A percentile compares a stretch with the other conserved stretches of the same genome.
These are phyloP conservation scores for Linurgus olivaceus DNA, from an alignment of 2,797 vertebrate genomes.

Conservation along the genomic window DNA sequence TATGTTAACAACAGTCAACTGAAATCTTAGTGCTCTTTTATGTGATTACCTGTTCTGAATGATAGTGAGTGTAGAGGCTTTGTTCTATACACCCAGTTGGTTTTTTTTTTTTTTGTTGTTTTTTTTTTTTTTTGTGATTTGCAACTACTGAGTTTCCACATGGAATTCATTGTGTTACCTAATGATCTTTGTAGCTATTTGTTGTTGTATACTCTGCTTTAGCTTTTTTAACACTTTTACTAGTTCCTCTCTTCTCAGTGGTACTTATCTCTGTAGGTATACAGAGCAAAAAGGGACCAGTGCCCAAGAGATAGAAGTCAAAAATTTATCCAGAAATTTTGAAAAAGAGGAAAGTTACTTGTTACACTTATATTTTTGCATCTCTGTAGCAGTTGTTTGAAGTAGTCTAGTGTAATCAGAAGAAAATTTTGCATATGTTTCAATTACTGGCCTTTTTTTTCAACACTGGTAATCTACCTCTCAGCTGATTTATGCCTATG, in stretches of 20 bases:
- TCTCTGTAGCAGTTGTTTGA: background rate
- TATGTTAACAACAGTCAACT: background rate
- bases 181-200: background rate
- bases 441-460: constrained; percentile 54
- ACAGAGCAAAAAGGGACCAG: background rate
- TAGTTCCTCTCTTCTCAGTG: background rate
- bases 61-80: background rate
- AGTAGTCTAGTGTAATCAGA: background rate
- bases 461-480: constrained; percentile 69
- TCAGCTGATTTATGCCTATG: constrained; percentile 67
- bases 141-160: background rate
- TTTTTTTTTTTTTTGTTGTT: background rate
- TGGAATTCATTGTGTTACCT: background rate
- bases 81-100: background rate
- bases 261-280: background rate
- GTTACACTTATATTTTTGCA: background rate
- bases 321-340: background rate
- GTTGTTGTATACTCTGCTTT: background rate
- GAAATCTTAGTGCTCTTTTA: background rate
- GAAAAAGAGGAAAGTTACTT: background rate
- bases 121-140: background rate
- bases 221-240: background rate
- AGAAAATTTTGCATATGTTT: constrained; percentile 44
- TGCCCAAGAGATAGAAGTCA: background rate
- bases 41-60: background rate